Conservation (phyloP, 2,888 invertebrate species). For the Gisinianus flammeolus region DNA sequence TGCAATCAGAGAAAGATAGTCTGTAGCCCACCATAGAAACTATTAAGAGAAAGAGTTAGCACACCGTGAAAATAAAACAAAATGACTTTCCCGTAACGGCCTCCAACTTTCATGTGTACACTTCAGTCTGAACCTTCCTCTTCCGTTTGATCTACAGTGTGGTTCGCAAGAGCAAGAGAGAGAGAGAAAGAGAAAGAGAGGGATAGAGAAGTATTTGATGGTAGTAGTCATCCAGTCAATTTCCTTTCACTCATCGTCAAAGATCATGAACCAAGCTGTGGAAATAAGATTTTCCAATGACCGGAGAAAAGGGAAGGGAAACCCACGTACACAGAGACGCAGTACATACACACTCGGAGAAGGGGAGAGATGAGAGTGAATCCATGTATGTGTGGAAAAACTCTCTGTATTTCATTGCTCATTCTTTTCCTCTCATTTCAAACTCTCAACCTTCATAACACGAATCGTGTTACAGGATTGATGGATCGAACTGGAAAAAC, state of each 20-base stretch:
- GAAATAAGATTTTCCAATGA: not conserved
- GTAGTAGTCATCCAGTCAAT: not conserved
- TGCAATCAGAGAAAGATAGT: constrained; percentile 2
- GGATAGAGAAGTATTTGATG: not conserved
- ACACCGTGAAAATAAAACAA: constrained; percentile 34
- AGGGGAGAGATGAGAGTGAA: not conserved
- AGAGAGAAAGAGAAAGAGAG: not conserved
- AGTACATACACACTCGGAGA: too few relatives aligned
- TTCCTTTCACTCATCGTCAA: not conserved
- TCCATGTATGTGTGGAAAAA: not conserved
- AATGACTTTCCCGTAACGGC: constrained; percentile 27
- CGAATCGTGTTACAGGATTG: too few relatives aligned
- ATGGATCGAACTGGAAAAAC: too few relatives aligned
- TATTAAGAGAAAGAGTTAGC: constrained; percentile 24
- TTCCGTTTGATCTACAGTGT: not conserved
- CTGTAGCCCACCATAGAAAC: constrained; percentile 2
- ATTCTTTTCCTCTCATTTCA: not conserved
- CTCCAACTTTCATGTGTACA: not conserved
- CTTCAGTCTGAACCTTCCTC: not conserved
- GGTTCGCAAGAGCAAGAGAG: not conserved
- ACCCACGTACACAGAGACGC: not conserved
- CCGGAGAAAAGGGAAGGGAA: not conserved
- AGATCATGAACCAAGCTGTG: not conserved
- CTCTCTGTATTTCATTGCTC: not conserved
- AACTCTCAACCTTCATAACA: too few relatives aligned